phyloP scores from a whole-genome alignment of 2,888 invertebrate genomes.

The Calephelis perditalis region DNA sequence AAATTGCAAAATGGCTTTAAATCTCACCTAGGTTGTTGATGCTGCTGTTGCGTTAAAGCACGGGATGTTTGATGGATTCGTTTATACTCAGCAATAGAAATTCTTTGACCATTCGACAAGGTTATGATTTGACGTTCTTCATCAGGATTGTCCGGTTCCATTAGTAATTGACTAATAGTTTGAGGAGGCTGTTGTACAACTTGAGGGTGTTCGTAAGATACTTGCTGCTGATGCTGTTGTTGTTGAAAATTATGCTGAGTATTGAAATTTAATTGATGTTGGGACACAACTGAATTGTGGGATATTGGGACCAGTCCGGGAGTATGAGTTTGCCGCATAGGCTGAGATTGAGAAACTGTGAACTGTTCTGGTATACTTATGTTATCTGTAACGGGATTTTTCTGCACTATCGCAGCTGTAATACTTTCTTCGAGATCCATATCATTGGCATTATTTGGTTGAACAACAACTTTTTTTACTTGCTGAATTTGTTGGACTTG shows the following conservation, averaged over 20 bases:
- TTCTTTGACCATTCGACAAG: constrained; percentile 59
- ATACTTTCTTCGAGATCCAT: constrained; percentile 76
- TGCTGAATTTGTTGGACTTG: constrained; percentile 43
- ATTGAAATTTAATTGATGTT: constrained; percentile 47
- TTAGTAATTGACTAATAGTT: constrained; percentile 47
- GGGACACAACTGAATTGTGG: constrained; percentile 27
- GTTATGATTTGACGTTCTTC: constrained; percentile 64
- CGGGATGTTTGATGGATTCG: constrained; percentile 53
- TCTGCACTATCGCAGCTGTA: constrained; percentile 69
- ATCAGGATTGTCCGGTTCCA: constrained; percentile 56
- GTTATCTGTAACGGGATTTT: constrained; percentile 50
- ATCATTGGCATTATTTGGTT: constrained; percentile 66
- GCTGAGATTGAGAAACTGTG: constrained; percentile 50
- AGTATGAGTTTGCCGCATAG: constrained; percentile 43
- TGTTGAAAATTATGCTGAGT: constrained; percentile 44
- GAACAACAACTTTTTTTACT: constrained; percentile 61
- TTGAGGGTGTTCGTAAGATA: constrained; percentile 47
- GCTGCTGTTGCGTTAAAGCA: constrained; percentile 49
- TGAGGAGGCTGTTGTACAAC: constrained; percentile 46
- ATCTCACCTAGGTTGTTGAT: constrained; percentile 39
- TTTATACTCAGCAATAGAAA: constrained; percentile 67
- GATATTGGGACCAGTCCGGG: constrained; percentile 27
- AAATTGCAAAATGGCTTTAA: background rate
- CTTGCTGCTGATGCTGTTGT: constrained; percentile 35
- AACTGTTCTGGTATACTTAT: constrained; percentile 47